Conservation (phyloP, 2,113 vertebrate genomes). For the Sylvia atricapilla region DNA sequence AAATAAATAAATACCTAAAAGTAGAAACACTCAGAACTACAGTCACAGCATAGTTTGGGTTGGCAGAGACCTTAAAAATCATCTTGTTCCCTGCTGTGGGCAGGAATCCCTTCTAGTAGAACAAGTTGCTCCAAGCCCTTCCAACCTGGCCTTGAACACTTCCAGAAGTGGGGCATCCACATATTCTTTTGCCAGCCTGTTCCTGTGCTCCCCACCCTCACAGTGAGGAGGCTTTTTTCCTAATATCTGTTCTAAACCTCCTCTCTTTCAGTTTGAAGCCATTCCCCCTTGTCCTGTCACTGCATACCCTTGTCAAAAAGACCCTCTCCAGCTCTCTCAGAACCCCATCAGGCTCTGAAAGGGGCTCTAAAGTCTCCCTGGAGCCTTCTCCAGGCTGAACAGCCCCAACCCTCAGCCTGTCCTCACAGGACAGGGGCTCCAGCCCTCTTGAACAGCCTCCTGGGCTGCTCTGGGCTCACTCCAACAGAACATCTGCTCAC, state of each 20-base stretch:
- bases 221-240: neutral
- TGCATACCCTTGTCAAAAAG: neutral
- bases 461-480: neutral
- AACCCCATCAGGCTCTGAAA: accelerated
- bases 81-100: neutral
- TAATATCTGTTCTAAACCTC: neutral
- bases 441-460: accelerated
- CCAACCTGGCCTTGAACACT: neutral
- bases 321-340: neutral
- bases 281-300: neutral
- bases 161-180: neutral
- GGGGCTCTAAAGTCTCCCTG: neutral
- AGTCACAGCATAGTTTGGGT: neutral
- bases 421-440: neutral
- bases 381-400: neutral
- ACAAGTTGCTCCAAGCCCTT: neutral
- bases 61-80: neutral
- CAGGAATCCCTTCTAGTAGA: neutral
- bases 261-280: neutral
- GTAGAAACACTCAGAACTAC: neutral
- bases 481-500: neutral
- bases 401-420: neutral
- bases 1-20: neutral
- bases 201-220: neutral
- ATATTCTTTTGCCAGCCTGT: neutral